Conservation (phyloP, 2,113 vertebrate species). For the Macquaria ambigua region DNA sequence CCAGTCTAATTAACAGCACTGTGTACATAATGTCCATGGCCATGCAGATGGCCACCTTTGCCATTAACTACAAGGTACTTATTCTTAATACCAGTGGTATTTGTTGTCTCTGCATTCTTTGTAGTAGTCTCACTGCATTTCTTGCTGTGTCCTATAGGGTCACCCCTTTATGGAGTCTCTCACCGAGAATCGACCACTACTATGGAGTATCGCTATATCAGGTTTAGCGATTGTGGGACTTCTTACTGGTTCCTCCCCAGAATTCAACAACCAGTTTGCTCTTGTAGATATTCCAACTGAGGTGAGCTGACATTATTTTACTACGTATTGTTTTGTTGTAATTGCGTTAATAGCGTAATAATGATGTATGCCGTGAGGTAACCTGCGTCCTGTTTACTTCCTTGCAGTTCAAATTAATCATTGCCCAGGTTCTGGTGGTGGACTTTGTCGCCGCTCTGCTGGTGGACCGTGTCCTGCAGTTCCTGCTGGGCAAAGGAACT, state of each 20-base stretch:
- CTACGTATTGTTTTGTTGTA: not conserved
- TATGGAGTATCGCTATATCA: slow-evolving; percentile 93
- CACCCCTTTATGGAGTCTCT: slow-evolving; percentile 98
- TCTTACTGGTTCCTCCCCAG: slow-evolving; percentile 91
- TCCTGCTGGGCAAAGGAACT: slow-evolving; percentile 91
- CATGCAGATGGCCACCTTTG: slow-evolving; percentile 98
- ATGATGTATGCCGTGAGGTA: not conserved
- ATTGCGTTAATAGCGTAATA: not conserved
- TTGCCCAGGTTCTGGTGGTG: slow-evolving; percentile 90
- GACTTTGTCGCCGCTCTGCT: slow-evolving; percentile 92
- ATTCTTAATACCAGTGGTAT: not conserved
- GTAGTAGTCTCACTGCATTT: slow-evolving; percentile 9
- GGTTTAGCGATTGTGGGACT: slow-evolving; percentile 90
- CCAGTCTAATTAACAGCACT: slow-evolving; percentile 96
- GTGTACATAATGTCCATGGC: slow-evolving; percentile 99
- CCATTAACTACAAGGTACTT: slow-evolving; percentile 97
- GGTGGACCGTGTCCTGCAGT: slow-evolving; percentile 92
- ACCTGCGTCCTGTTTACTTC: slow-evolving; percentile 14
- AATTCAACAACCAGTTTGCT: slow-evolving; percentile 95
- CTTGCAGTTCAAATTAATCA: slow-evolving; percentile 93
- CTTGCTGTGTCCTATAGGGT: slow-evolving; percentile 83
- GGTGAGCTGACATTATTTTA: slow-evolving; percentile 80
- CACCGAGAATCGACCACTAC: slow-evolving; percentile 91
- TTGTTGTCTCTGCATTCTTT: not conserved
- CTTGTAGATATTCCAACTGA: slow-evolving; percentile 95